Base-by-base conservation (phyloP, 2,797 vertebrate species). In the Paguma larvata region DNA sequence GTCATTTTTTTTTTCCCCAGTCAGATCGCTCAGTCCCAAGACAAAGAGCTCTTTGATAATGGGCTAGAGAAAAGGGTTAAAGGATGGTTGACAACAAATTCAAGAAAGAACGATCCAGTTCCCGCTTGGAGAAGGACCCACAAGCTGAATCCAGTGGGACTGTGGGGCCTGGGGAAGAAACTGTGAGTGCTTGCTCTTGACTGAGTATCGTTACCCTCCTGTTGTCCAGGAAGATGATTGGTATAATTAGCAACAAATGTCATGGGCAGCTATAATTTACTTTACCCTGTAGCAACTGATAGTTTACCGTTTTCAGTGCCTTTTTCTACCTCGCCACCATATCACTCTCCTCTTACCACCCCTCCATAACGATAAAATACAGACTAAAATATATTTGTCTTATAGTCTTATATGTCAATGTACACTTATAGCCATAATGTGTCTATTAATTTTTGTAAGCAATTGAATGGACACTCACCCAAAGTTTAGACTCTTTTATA, bases 181-280 rank as follows among this genome's bases (percentile, higher is more conserved):
- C 80, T 72, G 51, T 94, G 93, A 97, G 80, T 59, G 41, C 59
- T 93, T 82, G 63, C 53, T 97, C 73, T 83, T 88, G 87, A 95
- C 73, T 97, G 96, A 92, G 86, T 86, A 63, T 97, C 89, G 85
- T 95, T 95, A 95, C 85, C 88, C 59, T 94, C 85, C 68, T 72
- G 73, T 97, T 95, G 82, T 95, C 87, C 86, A 73, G 93, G 89
- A 97, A 86, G 85, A 96, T 87, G 96, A 97, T 96, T 94, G 82
- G 95, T 96, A 92, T 94, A 97, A 96, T 97, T 96, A 97, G 78
- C 78, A n/a, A 77, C 80, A 96, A 95, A 90, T 97, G 97, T 96
- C 91, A 89, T 30, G 25, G 95, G 77, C 63, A 91, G 79, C 92
- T 94, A 13, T 94, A 80, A 92, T 96, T 96, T 94, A 85, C 95